These are phyloP conservation scores for Didymodactylos carnosus DNA, from an alignment of 2,888 invertebrate genomes.

Conservation along the genomic window DNA sequence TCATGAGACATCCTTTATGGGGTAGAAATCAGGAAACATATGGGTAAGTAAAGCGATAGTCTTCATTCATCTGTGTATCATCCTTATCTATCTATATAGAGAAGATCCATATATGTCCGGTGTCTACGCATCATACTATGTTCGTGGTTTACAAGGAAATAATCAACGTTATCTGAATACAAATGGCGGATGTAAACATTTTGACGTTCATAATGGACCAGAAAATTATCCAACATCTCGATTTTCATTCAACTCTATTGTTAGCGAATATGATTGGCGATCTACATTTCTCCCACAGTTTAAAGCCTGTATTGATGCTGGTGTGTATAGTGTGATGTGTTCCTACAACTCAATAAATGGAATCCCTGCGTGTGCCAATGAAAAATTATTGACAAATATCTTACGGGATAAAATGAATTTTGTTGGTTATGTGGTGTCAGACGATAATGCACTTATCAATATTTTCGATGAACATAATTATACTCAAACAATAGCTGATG, in stretches of 20 bases:
- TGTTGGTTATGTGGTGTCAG: slow-evolving; percentile 19
- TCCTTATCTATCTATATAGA: slow-evolving; percentile 20
- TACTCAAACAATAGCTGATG: slow-evolving; percentile 13
- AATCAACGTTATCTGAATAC: slow-evolving; percentile 21
- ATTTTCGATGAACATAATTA: slow-evolving; percentile 17
- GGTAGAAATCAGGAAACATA: slow-evolving; percentile 27
- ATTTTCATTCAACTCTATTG: slow-evolving; percentile 16
- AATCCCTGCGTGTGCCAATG: slow-evolving; percentile 20
- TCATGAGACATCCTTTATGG: slow-evolving; percentile 32
- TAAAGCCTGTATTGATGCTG: not conserved
- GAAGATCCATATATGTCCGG: slow-evolving; percentile 29
- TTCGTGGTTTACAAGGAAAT: slow-evolving; percentile 26
- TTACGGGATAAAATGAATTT: slow-evolving; percentile 18
- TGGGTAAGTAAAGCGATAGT: not conserved
- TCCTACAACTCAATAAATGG: slow-evolving; percentile 19
- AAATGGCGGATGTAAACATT: slow-evolving; percentile 30
- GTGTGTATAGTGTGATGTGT: not conserved
- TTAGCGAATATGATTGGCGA: slow-evolving; percentile 6
- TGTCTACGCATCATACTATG: slow-evolving; percentile 21
- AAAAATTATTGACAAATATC: slow-evolving; percentile 17
- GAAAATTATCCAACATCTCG: slow-evolving; percentile 22
- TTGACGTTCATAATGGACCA: slow-evolving; percentile 28
- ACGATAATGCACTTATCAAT: slow-evolving; percentile 18
- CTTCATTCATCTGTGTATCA: not conserved
- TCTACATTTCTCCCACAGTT: slow-evolving; percentile 4